Conservation (phyloP, 2,113 vertebrate species). For the Penelope pileata region DNA sequence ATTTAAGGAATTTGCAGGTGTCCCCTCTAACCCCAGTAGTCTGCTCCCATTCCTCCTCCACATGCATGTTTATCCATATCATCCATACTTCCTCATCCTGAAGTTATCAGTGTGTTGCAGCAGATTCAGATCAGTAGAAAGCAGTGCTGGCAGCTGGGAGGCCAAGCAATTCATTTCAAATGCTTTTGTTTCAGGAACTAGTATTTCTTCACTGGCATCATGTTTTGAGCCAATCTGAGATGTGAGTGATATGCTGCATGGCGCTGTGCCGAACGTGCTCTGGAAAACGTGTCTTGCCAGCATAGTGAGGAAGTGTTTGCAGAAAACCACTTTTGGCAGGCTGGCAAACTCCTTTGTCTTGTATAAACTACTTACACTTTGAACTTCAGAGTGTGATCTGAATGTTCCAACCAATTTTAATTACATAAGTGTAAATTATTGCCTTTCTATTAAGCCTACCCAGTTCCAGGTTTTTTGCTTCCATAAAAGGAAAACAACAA, state of each 20-base stretch:
- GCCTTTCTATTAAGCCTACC: not conserved
- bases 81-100: not conserved
- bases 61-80: not conserved
- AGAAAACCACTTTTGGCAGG: not conserved
- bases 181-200: not conserved
- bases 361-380: not conserved
- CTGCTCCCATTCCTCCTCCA: not conserved
- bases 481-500: not conserved
- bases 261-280: not conserved
- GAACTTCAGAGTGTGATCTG: not conserved
- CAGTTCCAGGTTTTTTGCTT: not conserved
- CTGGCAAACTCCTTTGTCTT: not conserved
- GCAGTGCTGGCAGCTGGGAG: not conserved
- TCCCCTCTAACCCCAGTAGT: not conserved
- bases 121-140: not conserved
- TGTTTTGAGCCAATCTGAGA: not conserved
- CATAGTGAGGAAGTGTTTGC: not conserved
- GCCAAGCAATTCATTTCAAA: not conserved
- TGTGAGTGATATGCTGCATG: accelerated
- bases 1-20: not conserved
- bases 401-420: not conserved
- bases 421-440: not conserved
- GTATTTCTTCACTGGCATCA: not conserved
- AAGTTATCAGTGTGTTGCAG: not conserved
- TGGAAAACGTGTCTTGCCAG: not conserved